Evolutionary conservation across 2,113 vertebrate species (phyloP).

Genomic region (Bombycilla garrulus): DNA sequence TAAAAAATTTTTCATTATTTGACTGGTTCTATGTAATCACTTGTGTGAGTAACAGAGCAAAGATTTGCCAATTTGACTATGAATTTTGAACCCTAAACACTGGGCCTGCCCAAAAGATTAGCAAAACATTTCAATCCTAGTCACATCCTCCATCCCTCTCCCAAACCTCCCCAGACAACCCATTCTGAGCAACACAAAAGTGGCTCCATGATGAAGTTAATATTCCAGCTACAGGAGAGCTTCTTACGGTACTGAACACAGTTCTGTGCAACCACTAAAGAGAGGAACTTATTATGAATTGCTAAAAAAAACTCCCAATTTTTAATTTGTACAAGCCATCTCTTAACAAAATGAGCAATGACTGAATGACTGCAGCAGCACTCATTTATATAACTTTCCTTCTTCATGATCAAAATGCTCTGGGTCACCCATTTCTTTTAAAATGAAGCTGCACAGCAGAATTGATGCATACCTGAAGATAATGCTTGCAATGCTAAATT

Average conservation of each 20-base stretch:
- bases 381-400: neutral
- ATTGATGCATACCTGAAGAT: neutral
- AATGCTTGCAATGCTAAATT: neutral
- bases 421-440: neutral
- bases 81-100: neutral
- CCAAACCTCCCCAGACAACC: neutral
- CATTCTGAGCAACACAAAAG: neutral
- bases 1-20: neutral
- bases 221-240: neutral
- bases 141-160: neutral
- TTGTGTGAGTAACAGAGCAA: neutral
- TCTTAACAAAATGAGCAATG: neutral
- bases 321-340: neutral
- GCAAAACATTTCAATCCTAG: neutral
- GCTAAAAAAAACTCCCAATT: neutral
- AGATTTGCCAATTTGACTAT: neutral
- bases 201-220: fast-evolving
- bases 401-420: neutral
- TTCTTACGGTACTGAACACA: neutral
- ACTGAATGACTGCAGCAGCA: neutral
- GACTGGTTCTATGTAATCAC: neutral
- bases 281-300: neutral
- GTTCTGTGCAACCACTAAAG: neutral
- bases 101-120: neutral
- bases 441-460: neutral